A percentile compares a stretch with the other conserved stretches of the same genome.
Evolutionary conservation across 2,888 invertebrate species (phyloP).

Genomic region (Trissoscelio sp.): DNA sequence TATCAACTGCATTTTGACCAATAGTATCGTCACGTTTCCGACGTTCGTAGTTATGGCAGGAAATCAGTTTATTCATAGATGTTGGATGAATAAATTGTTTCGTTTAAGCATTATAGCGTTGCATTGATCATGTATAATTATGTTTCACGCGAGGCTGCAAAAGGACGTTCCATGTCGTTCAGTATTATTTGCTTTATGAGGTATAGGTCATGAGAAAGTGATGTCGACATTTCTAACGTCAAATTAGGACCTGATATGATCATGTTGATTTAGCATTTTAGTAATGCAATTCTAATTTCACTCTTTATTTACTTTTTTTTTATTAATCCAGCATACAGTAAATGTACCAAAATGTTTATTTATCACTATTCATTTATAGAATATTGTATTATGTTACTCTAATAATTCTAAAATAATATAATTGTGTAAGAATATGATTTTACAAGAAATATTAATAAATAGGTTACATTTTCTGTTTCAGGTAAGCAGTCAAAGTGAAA

Average conservation of each 20-base stretch:
- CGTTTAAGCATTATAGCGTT: slow-evolving; percentile 45
- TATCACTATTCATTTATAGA: too few species aligned
- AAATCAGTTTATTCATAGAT: slow-evolving; percentile 41
- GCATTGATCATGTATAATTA: slow-evolving; percentile 52
- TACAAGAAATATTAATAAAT: too few species aligned
- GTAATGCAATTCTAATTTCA: too few species aligned
- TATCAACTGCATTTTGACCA: too few species aligned
- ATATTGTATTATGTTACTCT: too few species aligned
- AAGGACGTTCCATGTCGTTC: slow-evolving; percentile 37
- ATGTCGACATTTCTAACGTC: slow-evolving; percentile 39
- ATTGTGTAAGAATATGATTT: too few species aligned
- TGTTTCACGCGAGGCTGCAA: slow-evolving; percentile 19
- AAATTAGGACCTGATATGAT: slow-evolving; percentile 25
- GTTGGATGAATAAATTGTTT: slow-evolving; percentile 50
- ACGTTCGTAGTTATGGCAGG: slow-evolving; percentile 52
- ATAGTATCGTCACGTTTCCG: slow-evolving; percentile 50
- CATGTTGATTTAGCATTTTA: too few species aligned
- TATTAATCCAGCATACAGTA: too few species aligned
- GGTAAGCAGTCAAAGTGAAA: slow-evolving; percentile 3
- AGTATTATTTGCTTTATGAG: slow-evolving; percentile 43
- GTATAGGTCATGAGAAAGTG: slow-evolving; percentile 61
- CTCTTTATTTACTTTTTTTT: too few species aligned
- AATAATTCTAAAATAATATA: too few species aligned
- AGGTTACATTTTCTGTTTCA: slow-evolving; percentile 32
- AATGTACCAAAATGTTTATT: too few species aligned